A percentile compares a stretch with the other conserved stretches of the same genome.
Conservation (phyloP, 1,140 invertebrate species). For the Rhynchophorus ferrugineus region DNA sequence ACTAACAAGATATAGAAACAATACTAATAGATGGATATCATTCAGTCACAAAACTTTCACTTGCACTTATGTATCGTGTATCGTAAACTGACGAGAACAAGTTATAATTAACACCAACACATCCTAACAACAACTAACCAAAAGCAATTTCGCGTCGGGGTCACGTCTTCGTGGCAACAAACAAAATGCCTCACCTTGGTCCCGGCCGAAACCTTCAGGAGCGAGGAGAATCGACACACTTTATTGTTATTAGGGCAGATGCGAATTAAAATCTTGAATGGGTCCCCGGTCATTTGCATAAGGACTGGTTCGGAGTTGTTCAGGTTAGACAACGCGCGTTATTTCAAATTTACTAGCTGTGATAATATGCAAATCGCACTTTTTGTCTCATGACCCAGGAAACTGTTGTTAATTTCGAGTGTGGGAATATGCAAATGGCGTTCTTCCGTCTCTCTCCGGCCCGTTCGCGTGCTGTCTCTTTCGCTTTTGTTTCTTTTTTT, state of each 20-base stretch:
- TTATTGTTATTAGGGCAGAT: constrained; percentile 21
- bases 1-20: no score
- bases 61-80: no score
- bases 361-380: constrained; percentile 24
- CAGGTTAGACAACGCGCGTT: constrained; percentile 17
- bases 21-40: no score
- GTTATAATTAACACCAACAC: no score
- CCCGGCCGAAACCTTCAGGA: background rate
- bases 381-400: constrained; percentile 8
- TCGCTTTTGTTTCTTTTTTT: no score
- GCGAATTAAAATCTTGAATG: constrained; percentile 19
- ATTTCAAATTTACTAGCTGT: constrained; percentile 22
- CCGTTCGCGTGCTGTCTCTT: no score
- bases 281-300: constrained; percentile 10
- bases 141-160: no score
- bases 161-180: no score
- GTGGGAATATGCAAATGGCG: constrained; percentile 3
- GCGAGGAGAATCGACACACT: background rate
- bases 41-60: no score
- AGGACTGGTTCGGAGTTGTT: constrained; percentile 7
- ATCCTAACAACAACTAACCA: no score
- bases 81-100: no score
- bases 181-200: background rate
- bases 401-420: constrained; percentile 5
- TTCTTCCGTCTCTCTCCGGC: background rate